These are phyloP conservation scores for Nansenia antarctica DNA, from an alignment of 2,113 vertebrate genomes.

Conservation along the genomic window DNA sequence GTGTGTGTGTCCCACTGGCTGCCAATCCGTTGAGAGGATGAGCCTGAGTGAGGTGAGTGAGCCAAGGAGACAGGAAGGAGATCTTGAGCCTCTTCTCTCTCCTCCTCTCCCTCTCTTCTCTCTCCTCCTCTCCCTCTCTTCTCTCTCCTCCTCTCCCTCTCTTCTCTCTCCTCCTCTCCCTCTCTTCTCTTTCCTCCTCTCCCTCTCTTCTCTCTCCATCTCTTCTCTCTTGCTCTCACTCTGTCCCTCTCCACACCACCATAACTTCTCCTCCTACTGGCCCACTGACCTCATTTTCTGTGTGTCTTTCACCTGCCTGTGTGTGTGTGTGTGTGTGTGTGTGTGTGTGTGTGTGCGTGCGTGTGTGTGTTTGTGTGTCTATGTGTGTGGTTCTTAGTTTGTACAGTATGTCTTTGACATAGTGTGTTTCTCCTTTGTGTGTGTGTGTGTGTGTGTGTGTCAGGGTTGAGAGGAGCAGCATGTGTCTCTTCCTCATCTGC, in stretches of 20 bases:
- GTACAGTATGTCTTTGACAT: too few relatives aligned
- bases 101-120: neutral
- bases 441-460: neutral
- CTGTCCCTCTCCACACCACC: conserved; percentile 7
- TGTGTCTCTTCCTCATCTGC: neutral
- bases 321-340: conserved; percentile 4
- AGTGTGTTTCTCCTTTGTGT: too few relatives aligned
- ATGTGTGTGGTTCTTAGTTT: too few relatives aligned
- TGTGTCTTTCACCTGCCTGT: neutral
- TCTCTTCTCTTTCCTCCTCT: too few relatives aligned
- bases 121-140: too few relatives aligned
- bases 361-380: too few relatives aligned
- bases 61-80: conserved; percentile 32
- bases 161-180: neutral
- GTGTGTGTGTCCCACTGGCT: conserved; percentile 4
- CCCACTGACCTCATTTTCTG: too few relatives aligned
- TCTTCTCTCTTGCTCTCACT: neutral
- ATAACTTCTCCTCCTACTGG: too few relatives aligned
- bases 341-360: too few relatives aligned
- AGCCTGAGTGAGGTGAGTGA: conserved; percentile 35
- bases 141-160: neutral
- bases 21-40: conserved; percentile 38
- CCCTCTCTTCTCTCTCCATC: neutral
- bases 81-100: conserved; percentile 17
- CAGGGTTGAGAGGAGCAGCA: neutral